Percentiles rank a stretch among this genome's conserved stretches.
phyloP scores from a whole-genome alignment of 2,113 vertebrate genomes.

The Labeo catla region DNA sequence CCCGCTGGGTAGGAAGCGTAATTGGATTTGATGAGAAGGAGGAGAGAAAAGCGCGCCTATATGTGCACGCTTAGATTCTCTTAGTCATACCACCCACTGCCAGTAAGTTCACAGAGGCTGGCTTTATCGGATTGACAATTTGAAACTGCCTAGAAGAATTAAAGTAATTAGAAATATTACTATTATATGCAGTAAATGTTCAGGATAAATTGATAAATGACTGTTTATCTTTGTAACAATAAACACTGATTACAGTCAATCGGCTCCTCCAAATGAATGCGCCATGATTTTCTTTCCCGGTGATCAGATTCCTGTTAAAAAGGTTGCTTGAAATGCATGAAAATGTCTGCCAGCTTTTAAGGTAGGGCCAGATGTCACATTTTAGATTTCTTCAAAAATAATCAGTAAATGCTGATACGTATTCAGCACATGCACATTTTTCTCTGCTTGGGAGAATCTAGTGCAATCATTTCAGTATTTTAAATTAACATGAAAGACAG shows the following conservation, averaged over 20 bases:
- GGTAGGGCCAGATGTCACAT: neutral
- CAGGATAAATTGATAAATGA: neutral
- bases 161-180: constrained; percentile 21
- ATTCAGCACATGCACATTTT: neutral
- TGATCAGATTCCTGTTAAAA: neutral
- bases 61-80: constrained; percentile 6
- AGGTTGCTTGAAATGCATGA: neutral
- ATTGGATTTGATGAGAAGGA: constrained; percentile 45
- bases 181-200: constrained; percentile 17
- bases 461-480: neutral
- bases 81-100: constrained; percentile 32
- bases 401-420: neutral
- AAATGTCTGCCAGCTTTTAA: neutral
- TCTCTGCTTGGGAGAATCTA: neutral
- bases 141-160: constrained; percentile 8
- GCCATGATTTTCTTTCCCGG: neutral
- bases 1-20: constrained; percentile 24
- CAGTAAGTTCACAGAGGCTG: constrained; percentile 22
- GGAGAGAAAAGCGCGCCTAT: neutral
- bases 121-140: constrained; percentile 26
- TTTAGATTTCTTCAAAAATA: neutral
- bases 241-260: constrained; percentile 30
- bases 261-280: constrained; percentile 2
- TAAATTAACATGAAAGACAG: neutral
- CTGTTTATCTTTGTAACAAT: constrained; percentile 13